A percentile compares a stretch with the other conserved stretches of the same genome.
Evolutionary conservation across 2,888 invertebrate genomes (phyloP).

Genomic region (Peribatodes rhomboidaria): DNA sequence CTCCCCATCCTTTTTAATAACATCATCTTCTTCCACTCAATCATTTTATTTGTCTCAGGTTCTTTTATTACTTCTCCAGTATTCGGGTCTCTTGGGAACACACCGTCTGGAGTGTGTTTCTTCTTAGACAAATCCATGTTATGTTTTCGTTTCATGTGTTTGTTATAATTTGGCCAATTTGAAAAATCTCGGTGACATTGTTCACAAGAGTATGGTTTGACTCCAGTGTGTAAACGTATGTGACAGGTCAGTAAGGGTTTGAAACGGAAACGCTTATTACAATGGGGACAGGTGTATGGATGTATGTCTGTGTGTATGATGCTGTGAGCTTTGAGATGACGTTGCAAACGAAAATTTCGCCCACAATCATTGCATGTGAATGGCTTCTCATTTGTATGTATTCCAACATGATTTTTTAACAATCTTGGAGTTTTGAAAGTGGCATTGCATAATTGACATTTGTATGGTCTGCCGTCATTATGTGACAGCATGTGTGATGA

Average conservation of each 20-base stretch:
- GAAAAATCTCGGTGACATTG: constrained; percentile 89
- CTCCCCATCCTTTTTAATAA: constrained; percentile 52
- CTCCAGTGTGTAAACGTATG: constrained; percentile 88
- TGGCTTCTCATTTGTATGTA: constrained; percentile 63
- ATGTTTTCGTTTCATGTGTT: constrained; percentile 92
- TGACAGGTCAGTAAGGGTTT: constrained; percentile 73
- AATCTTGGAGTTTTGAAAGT: constrained; percentile 62
- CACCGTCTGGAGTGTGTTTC: constrained; percentile 72
- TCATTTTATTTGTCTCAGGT: constrained; percentile 56
- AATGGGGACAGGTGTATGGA: constrained; percentile 90
- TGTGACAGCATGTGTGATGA: constrained; percentile 64
- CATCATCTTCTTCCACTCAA: constrained; percentile 68
- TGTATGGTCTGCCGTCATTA: constrained; percentile 63
- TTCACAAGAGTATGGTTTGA: constrained; percentile 89
- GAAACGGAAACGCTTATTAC: constrained; percentile 88
- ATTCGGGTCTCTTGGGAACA: constrained; percentile 65
- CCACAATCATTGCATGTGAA: constrained; percentile 68
- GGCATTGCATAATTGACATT: constrained; percentile 72
- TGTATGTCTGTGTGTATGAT: constrained; percentile 90
- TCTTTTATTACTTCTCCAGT: constrained; percentile 60
- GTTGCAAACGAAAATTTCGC: constrained; percentile 59
- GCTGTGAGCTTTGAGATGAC: constrained; percentile 87
- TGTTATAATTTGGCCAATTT: constrained; percentile 92
- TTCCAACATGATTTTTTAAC: constrained; percentile 61
- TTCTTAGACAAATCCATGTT: constrained; percentile 76